Evolutionary conservation across 2,888 invertebrate species (phyloP).

Genomic region (Litoditis marina): DNA sequence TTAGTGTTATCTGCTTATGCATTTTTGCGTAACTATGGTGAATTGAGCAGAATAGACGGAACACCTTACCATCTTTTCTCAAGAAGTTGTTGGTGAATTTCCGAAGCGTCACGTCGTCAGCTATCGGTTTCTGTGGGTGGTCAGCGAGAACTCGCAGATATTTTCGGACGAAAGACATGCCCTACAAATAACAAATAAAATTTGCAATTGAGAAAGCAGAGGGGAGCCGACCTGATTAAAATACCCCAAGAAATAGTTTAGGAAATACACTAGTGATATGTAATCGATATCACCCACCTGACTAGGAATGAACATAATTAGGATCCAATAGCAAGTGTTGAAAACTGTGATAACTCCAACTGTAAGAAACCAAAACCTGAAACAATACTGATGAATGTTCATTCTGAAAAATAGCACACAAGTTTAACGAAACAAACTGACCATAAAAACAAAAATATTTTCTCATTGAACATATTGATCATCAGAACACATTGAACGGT

Average conservation of each 20-base stretch:
- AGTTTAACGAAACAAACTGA: background rate
- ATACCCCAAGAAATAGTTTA: no score
- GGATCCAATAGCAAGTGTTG: constrained; percentile 60
- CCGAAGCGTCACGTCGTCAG: constrained; percentile 59
- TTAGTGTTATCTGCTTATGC: no score
- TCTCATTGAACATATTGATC: constrained; percentile 63
- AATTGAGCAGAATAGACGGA: no score
- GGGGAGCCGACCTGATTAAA: no score
- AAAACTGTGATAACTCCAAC: constrained; percentile 60
- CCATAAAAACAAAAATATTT: constrained; percentile 52
- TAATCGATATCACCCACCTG: constrained; percentile 49
- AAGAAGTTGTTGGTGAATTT: constrained; percentile 62
- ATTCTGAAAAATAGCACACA: background rate
- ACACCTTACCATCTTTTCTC: constrained; percentile 51
- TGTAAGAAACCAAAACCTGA: constrained; percentile 61
- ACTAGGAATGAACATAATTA: constrained; percentile 61
- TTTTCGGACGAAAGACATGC: constrained; percentile 60
- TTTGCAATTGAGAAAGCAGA: no score
- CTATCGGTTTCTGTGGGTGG: constrained; percentile 59
- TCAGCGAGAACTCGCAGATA: constrained; percentile 61
- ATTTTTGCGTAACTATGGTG: no score
- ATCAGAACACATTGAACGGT: constrained; percentile 62
- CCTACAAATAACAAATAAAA: no score
- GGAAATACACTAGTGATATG: no score
- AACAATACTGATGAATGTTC: constrained; percentile 6